Conservation (phyloP, 2,113 vertebrate genomes). For the Tenebrosternarchus preto region DNA sequence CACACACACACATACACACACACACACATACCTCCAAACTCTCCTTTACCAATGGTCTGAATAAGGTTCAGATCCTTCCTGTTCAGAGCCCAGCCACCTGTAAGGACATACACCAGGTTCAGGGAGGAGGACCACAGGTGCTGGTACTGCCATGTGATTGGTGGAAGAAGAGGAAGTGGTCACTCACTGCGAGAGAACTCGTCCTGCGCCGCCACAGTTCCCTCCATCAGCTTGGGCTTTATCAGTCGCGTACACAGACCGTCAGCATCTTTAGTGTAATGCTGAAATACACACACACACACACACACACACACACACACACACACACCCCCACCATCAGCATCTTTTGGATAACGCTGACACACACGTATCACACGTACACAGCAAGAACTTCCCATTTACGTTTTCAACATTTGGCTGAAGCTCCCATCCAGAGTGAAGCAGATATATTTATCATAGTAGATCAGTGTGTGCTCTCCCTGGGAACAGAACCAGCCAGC, state of each 20-base stretch:
- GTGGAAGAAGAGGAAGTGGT: too few relatives aligned
- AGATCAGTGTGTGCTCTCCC: too few relatives aligned
- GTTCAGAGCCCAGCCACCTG: conserved; percentile 93
- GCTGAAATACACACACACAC: conserved; percentile 68
- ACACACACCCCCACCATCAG: too few relatives aligned
- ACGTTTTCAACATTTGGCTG: too few relatives aligned
- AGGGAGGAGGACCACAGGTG: not conserved
- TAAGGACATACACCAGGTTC: not conserved
- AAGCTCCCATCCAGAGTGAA: not conserved
- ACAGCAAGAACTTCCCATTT: too few relatives aligned
- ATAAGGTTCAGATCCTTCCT: conserved; percentile 89
- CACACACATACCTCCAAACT: conserved; percentile 86
- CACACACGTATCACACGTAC: conserved; percentile 19
- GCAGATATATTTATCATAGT: not conserved
- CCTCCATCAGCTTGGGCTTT: conserved; percentile 96
- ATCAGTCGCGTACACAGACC: conserved; percentile 92
- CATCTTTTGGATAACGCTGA: too few relatives aligned
- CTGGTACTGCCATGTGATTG: not conserved
- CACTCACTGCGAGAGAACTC: conserved; percentile 92
- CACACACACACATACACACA: too few relatives aligned
- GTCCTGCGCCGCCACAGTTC: conserved; percentile 91
- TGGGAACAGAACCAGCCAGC: too few relatives aligned
- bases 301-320: conserved; percentile 11
- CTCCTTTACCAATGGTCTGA: conserved; percentile 92
- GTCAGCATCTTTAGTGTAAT: conserved; percentile 93